Conservation (phyloP, 2,113 vertebrate genomes). For the Sus scrofa region DNA sequence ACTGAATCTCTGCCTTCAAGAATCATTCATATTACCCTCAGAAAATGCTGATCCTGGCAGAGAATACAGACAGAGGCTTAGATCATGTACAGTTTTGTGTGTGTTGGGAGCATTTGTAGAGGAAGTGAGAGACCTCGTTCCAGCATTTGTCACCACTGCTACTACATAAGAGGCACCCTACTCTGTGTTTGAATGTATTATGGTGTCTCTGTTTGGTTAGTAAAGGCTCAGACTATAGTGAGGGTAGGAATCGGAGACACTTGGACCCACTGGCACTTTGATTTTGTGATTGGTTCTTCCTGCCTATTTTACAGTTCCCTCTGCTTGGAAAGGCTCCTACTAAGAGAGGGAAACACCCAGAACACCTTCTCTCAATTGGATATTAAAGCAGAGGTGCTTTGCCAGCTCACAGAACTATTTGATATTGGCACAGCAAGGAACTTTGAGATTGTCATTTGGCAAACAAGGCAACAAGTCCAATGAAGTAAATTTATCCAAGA, state of each 20-base stretch:
- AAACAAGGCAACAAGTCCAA: constrained; percentile 5
- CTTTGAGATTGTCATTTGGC: background rate
- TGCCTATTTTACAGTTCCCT: background rate
- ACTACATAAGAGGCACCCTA: background rate
- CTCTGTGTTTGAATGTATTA: background rate
- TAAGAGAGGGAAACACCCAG: background rate
- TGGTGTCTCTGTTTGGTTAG: background rate
- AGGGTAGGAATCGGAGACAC: background rate
- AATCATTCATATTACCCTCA: background rate
- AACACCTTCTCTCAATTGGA: background rate
- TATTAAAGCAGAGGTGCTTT: background rate
- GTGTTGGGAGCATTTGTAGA: background rate
- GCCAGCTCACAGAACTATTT: background rate
- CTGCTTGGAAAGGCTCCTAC: background rate
- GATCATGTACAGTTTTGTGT: background rate
- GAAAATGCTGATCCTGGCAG: background rate
- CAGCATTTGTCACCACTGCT: background rate
- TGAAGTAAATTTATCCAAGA: constrained; percentile 19
- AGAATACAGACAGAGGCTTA: background rate
- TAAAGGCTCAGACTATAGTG: background rate
- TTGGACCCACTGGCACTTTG: background rate
- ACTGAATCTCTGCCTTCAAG: background rate
- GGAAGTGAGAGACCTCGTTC: background rate
- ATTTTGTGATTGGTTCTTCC: background rate
- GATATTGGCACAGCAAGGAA: background rate